Percentiles rank a stretch among this genome's conserved stretches.
Evolutionary conservation across 2,888 invertebrate genomes (phyloP).

Genomic region (Trypoxylon attenuatum): DNA sequence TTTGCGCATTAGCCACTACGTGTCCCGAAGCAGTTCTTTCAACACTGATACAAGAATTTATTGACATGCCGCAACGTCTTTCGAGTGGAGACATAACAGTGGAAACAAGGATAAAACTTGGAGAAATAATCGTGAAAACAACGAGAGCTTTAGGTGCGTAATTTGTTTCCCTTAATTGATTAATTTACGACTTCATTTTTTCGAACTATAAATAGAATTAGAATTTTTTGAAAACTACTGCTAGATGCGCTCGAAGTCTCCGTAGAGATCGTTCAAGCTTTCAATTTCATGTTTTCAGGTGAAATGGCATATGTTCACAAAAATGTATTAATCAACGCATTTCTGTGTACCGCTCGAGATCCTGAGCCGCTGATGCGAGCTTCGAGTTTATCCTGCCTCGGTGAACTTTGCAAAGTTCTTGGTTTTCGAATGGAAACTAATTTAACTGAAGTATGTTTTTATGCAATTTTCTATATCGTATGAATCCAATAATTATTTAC

Average conservation of each 20-base stretch:
- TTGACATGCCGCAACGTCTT: slow-evolving; percentile 67
- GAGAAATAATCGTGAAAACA: slow-evolving; percentile 86
- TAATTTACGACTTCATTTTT: too few relatives aligned
- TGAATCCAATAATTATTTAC: not conserved
- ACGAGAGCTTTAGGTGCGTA: slow-evolving; percentile 82
- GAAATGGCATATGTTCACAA: slow-evolving; percentile 84
- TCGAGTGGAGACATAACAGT: slow-evolving; percentile 74
- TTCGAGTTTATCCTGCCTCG: slow-evolving; percentile 89
- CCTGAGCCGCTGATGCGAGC: slow-evolving; percentile 84
- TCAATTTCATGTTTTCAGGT: slow-evolving; percentile 75
- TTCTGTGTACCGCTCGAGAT: slow-evolving; percentile 82
- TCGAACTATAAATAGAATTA: not conserved
- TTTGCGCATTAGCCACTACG: slow-evolving; percentile 81
- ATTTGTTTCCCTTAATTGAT: slow-evolving; percentile 6
- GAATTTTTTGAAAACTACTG: not conserved
- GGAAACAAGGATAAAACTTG: slow-evolving; percentile 85
- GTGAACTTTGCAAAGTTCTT: slow-evolving; percentile 85
- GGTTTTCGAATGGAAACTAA: slow-evolving; percentile 84
- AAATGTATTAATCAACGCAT: slow-evolving; percentile 82
- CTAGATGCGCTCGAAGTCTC: too few relatives aligned
- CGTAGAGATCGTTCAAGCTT: not conserved
- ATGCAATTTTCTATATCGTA: not conserved
- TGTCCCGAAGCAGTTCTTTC: slow-evolving; percentile 83
- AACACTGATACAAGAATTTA: slow-evolving; percentile 82
- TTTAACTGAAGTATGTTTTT: slow-evolving; percentile 81